These are phyloP conservation scores for Leptinotarsa peninsularis DNA, from an alignment of 2,888 invertebrate genomes.

Conservation along the genomic window DNA sequence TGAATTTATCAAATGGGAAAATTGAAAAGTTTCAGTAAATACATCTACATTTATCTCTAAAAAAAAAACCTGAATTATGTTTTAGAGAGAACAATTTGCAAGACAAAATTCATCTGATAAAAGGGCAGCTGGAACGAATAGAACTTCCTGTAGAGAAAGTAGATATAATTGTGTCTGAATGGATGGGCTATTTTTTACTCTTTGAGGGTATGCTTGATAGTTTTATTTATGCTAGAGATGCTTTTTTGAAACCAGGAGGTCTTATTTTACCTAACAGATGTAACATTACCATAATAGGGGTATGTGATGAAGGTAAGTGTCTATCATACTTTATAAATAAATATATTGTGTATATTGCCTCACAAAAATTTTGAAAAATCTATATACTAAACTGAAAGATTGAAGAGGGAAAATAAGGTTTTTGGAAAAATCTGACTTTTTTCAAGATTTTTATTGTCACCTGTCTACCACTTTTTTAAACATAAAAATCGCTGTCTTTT, in stretches of 20 bases:
- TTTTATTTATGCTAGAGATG: conserved; percentile 88
- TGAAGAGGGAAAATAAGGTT: too few relatives aligned
- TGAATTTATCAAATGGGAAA: too few relatives aligned
- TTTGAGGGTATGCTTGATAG: conserved; percentile 98
- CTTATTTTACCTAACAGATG: conserved; percentile 86
- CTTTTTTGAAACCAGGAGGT: conserved; percentile 82
- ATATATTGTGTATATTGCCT: too few relatives aligned
- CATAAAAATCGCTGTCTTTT: too few relatives aligned
- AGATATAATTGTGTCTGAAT: conserved; percentile 95
- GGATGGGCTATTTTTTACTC: conserved; percentile 98
- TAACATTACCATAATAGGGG: conserved; percentile 83
- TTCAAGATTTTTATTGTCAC: too few relatives aligned
- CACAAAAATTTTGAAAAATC: not conserved
- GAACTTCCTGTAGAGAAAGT: conserved; percentile 80
- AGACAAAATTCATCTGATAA: conserved; percentile 80
- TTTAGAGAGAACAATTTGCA: conserved; percentile 80
- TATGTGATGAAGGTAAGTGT: conserved; percentile 75
- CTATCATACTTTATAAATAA: too few relatives aligned
- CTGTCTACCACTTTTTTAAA: too few relatives aligned
- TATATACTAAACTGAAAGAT: too few relatives aligned
- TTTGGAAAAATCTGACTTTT: too few relatives aligned
- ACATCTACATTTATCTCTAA: too few relatives aligned
- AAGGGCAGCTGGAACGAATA: conserved; percentile 89
- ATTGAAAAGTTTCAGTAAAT: too few relatives aligned
- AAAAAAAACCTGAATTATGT: conserved; percentile 31